Percentiles rank a stretch among this genome's conserved stretches.
Evolutionary conservation across 2,113 vertebrate species (phyloP).

Genomic region (Xiphophorus maculatus): DNA sequence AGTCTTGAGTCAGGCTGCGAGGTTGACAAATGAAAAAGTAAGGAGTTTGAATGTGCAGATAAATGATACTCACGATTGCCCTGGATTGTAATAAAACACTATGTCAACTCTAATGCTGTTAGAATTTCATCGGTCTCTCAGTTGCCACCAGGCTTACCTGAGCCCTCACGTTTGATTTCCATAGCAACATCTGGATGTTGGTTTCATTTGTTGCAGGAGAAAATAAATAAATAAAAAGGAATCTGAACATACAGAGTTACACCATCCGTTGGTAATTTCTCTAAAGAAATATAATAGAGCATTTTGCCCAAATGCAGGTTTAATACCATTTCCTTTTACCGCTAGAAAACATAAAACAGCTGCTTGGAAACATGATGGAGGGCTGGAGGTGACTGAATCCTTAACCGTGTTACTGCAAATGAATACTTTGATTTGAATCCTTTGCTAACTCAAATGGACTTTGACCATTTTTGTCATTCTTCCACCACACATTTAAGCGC

Average conservation of each 20-base stretch:
- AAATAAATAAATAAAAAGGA: not conserved
- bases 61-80: slow-evolving; percentile 67
- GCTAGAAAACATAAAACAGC: not conserved
- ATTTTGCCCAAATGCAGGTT: not conserved
- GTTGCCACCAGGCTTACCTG: slow-evolving; percentile 34
- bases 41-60: slow-evolving; percentile 72
- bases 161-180: slow-evolving; percentile 44
- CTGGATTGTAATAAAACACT: slow-evolving; percentile 73
- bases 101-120: slow-evolving; percentile 66
- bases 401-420: not conserved
- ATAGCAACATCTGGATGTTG: slow-evolving; percentile 41
- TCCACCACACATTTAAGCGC: slow-evolving; percentile 41
- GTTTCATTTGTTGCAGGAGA: slow-evolving; percentile 27
- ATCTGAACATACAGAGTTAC: slow-evolving; percentile 1
- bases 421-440: not conserved
- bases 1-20: slow-evolving; percentile 16
- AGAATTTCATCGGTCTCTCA: slow-evolving; percentile 32
- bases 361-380: not conserved
- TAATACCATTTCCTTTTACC: not conserved
- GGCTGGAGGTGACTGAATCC: too few species aligned
- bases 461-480: not conserved
- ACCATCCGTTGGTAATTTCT: not conserved
- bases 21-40: slow-evolving; percentile 70
- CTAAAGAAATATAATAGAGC: not conserved
- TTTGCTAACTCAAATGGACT: not conserved